Conservation (phyloP, 2,113 vertebrate species). For the Tachysurus fulvidraco region DNA sequence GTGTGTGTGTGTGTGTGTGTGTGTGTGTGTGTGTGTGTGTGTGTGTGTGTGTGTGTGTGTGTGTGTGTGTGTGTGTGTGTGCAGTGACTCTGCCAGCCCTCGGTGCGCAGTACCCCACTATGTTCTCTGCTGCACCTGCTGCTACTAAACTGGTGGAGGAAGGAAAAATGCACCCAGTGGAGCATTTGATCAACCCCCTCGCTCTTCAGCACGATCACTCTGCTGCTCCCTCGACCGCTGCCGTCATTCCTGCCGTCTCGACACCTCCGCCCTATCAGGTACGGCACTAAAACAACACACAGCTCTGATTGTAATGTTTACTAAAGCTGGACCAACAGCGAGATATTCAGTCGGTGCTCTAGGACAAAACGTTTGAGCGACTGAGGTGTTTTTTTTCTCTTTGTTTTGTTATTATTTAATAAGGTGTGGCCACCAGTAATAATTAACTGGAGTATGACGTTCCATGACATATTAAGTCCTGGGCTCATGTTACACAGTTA, state of each 20-base stretch:
- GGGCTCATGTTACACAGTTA: not conserved
- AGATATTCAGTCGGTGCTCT: not conserved
- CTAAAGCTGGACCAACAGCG: not conserved
- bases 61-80: slow-evolving; percentile 18
- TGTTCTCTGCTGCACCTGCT: slow-evolving; percentile 82
- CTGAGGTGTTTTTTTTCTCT: not conserved
- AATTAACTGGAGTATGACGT: not conserved
- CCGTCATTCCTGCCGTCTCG: slow-evolving; percentile 86
- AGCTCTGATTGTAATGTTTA: not conserved
- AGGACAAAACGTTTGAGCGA: not conserved
- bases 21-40: slow-evolving; percentile 23
- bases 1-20: slow-evolving; percentile 22
- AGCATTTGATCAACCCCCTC: slow-evolving; percentile 93
- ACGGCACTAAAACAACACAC: not conserved
- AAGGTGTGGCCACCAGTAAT: not conserved
- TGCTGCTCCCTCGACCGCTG: slow-evolving; percentile 65
- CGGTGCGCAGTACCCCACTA: slow-evolving; percentile 86
- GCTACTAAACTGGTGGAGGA: slow-evolving; percentile 92
- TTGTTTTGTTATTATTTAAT: not conserved
- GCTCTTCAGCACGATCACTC: slow-evolving; percentile 87
- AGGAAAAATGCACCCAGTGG: slow-evolving; percentile 88
- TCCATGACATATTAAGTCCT: not conserved
- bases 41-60: not conserved
- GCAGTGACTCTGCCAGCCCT: slow-evolving; percentile 88
- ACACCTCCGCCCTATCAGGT: slow-evolving; percentile 97